Conservation (phyloP, 2,888 invertebrate species). For the Melieria crassipennis region DNA sequence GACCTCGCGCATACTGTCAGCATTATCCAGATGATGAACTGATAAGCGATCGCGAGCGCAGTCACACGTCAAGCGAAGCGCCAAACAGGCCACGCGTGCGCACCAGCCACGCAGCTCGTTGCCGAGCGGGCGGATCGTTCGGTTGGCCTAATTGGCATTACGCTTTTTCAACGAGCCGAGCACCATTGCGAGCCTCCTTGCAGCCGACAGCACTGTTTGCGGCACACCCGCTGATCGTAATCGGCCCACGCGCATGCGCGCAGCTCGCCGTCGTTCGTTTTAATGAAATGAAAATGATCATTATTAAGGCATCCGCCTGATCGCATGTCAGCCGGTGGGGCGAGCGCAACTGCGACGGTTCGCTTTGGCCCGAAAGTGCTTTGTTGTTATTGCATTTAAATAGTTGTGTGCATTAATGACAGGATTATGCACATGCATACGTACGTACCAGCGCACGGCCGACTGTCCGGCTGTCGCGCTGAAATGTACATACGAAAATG, state of each 20-base stretch:
- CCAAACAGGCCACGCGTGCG: slow-evolving; percentile 48
- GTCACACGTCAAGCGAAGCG: slow-evolving; percentile 64
- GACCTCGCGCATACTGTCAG: not conserved
- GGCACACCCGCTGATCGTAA: slow-evolving; percentile 36
- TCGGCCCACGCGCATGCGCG: slow-evolving; percentile 40
- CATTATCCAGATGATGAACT: slow-evolving; percentile 50
- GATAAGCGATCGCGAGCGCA: slow-evolving; percentile 58
- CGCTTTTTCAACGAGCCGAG: slow-evolving; percentile 36
- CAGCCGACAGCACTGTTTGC: slow-evolving; percentile 7
- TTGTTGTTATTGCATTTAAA: slow-evolving; percentile 27
- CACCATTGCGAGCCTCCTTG: not conserved
- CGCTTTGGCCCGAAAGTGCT: slow-evolving; percentile 9
- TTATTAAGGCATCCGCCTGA: slow-evolving; percentile 49
- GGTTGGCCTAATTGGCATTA: slow-evolving; percentile 37
- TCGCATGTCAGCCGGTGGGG: slow-evolving; percentile 22
- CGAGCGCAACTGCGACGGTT: not conserved
- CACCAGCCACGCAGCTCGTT: slow-evolving; percentile 3
- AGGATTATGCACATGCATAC: slow-evolving; percentile 22
- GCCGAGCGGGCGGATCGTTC: not conserved
- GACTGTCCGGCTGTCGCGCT: slow-evolving; percentile 1
- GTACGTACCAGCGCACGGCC: not conserved
- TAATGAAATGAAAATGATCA: slow-evolving; percentile 63
- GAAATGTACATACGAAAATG: slow-evolving; percentile 4
- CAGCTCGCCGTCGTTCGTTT: slow-evolving; percentile 35
- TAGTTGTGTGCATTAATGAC: slow-evolving; percentile 8